A percentile compares a stretch with the other conserved stretches of the same genome.
Conservation (phyloP, 2,888 invertebrate species). For the Tyria jacobaeae region DNA sequence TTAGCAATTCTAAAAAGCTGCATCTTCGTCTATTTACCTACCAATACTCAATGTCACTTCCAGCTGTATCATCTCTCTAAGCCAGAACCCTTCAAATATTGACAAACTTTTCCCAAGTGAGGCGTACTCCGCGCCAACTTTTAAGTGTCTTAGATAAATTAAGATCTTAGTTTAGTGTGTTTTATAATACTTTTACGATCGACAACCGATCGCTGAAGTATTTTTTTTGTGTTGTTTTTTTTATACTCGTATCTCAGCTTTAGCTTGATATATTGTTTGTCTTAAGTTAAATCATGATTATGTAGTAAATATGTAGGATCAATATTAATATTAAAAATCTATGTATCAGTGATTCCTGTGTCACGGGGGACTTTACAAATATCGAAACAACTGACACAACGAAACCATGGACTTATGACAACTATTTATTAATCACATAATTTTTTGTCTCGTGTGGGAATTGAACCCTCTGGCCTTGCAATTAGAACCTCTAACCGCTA, state of each 20-base stretch:
- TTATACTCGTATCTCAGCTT: neutral
- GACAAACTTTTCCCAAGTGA: slow-evolving; percentile 60
- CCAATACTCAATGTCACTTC: slow-evolving; percentile 29
- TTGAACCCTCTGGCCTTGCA: too few species aligned
- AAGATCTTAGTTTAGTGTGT: slow-evolving; percentile 55
- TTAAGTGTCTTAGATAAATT: slow-evolving; percentile 67
- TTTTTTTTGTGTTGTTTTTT: neutral
- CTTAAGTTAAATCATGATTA: too few species aligned
- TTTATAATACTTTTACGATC: slow-evolving; percentile 47
- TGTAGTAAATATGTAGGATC: too few species aligned
- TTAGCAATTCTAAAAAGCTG: neutral
- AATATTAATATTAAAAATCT: too few species aligned
- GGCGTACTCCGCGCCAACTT: slow-evolving; percentile 54
- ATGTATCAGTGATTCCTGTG: too few species aligned
- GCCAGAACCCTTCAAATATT: slow-evolving; percentile 65
- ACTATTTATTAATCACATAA: too few species aligned
- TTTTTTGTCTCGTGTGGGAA: too few species aligned
- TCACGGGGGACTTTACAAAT: too few species aligned
- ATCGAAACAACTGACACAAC: too few species aligned
- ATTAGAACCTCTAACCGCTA: too few species aligned
- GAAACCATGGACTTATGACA: too few species aligned
- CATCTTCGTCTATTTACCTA: slow-evolving; percentile 3
- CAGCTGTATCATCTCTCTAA: slow-evolving; percentile 27
- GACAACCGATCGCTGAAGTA: slow-evolving; percentile 34
- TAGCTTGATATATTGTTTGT: too few species aligned